These are phyloP conservation scores for Varanus komodoensis DNA, from an alignment of 2,113 vertebrate species.

Conservation along the genomic window DNA sequence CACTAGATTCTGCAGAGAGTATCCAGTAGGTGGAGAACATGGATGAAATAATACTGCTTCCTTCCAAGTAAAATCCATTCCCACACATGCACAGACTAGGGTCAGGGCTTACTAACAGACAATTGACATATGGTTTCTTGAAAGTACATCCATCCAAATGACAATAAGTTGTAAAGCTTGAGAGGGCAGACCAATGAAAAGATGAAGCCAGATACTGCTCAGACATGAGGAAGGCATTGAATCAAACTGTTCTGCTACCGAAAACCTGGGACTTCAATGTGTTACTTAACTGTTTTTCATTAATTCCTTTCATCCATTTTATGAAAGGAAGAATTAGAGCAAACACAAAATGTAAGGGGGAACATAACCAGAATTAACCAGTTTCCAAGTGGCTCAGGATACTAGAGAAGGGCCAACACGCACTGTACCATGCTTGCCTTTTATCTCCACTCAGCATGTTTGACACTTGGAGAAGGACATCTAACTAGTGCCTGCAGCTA, in stretches of 20 bases:
- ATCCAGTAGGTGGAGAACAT: accelerated
- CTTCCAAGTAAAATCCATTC: background rate
- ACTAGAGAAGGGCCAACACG: constrained; percentile 50
- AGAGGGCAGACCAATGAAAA: accelerated
- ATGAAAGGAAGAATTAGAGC: constrained; percentile 54
- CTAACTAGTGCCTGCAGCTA: background rate
- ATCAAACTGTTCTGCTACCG: constrained; percentile 26
- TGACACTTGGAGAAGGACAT: background rate
- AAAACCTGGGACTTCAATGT: background rate
- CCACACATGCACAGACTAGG: background rate
- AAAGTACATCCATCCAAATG: background rate
- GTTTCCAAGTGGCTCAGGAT: constrained; percentile 50
- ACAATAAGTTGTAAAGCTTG: background rate
- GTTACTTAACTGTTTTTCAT: constrained; percentile 40
- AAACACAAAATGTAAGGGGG: constrained; percentile 46
- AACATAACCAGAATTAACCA: constrained; percentile 28
- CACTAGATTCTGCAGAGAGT: background rate
- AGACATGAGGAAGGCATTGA: background rate
- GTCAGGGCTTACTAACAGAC: constrained; percentile 1
- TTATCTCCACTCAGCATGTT: constrained; percentile 23
- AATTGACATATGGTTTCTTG: accelerated
- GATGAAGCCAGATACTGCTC: background rate
- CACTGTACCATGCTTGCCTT: constrained; percentile 70
- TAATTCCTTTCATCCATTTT: constrained; percentile 48
- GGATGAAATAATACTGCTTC: background rate